Base-by-base conservation (phyloP, 2,113 vertebrate genomes). In the Platanista minor region DNA sequence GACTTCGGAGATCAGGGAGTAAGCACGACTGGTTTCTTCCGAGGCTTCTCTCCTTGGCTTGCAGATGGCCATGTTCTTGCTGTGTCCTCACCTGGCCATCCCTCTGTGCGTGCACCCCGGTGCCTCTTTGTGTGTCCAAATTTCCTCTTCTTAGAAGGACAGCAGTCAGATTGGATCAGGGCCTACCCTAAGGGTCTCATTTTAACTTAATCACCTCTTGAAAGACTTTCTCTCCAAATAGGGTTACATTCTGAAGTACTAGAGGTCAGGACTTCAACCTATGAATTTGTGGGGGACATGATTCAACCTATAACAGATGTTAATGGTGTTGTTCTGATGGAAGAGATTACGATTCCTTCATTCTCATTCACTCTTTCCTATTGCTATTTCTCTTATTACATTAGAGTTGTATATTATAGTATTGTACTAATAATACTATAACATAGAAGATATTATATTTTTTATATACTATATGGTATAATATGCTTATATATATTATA, bases 81-180 rank as follows among this genome's bases (percentile, higher is more conserved):
- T 46, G 23, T 20, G 39, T 21, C 39, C 41, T 49, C 78, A 72
- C 0, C 7, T 10, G 39, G 66, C 36, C 11, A 14, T 36, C 54
- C 54, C 66, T 90, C 46, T 29, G 2, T 29, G 33, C 1, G 5
- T 4, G 3, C 15, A 2, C 10, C 31, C 23, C 27, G 1, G 1
- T 31, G 31, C 43, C 64, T 57, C 62, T 41, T 39, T 15, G 49
- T 25, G 69, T n/a, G 29, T 69, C 36, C 27, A 54, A 41, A 67
- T 67, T 81, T 82, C 54, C 52, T 86, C 81, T 59, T 82, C 81
- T 49, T 75, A 69, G 17, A 67, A 69, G 39, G 33, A 75, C 6
- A 6, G 39, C 80, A 10, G 31, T 61, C 27, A 20, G 39, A n/a
- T 49, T 49, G 36, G 62, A 39, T 67, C 31, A 49, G 18, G 39